Conservation (phyloP, 2,797 vertebrate species). For the Nasua narica region DNA sequence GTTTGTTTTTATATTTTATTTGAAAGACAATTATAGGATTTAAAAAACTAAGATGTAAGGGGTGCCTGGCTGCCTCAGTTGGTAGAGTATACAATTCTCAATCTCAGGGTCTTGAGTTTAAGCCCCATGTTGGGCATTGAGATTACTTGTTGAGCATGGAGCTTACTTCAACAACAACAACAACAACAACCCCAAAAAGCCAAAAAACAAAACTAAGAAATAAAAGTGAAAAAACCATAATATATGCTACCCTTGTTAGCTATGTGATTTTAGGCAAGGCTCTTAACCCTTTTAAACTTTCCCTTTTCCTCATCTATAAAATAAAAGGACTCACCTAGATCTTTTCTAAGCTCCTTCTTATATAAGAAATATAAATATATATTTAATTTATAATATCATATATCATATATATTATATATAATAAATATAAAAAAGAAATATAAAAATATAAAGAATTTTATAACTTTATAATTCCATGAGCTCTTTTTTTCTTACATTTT, state of each 20-base stretch:
- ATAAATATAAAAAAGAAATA: too few relatives aligned
- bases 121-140: not conserved
- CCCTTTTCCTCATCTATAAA: not conserved
- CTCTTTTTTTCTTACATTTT: not conserved
- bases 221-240: not conserved
- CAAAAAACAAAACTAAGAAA: not conserved
- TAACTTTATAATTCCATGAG: not conserved
- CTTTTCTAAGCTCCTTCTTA: not conserved
- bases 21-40: not conserved
- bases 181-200: not conserved
- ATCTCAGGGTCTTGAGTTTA: not conserved
- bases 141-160: not conserved
- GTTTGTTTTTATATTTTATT: conserved; percentile 2
- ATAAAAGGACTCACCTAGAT: not conserved
- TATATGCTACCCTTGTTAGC: not conserved
- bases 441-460: not conserved
- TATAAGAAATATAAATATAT: too few relatives aligned
- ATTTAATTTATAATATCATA: too few relatives aligned
- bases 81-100: not conserved
- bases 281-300: not conserved
- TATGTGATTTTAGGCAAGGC: not conserved
- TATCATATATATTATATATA: too few relatives aligned
- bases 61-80: not conserved
- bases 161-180: not conserved
- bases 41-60: not conserved